Base-by-base conservation (phyloP, 2,888 invertebrate genomes). In the Pinctada fucata region DNA sequence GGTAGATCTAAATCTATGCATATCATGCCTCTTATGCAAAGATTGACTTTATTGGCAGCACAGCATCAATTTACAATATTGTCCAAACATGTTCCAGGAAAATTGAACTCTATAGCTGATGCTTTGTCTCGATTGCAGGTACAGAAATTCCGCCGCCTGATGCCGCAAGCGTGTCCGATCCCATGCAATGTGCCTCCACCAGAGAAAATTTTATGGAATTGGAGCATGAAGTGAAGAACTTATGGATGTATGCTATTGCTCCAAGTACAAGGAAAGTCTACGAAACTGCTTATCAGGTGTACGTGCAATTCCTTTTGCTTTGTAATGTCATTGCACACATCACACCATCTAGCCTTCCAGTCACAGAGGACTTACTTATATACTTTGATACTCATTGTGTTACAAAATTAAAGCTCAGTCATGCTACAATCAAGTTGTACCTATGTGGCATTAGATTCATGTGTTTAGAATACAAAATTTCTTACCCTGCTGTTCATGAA, bases 41-140 rank as follows among this genome's bases (percentile, higher is more conserved):
- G 52, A 2, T 58, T 75, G 5, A 79, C 79, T 52, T 71, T 67
- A 67, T 75, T 52, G 66, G 50, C 79, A 8, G 58, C 66, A 45
- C 49, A 52, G 58, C 45, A 67, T 10, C 70, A 72, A 13, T 79
- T 77, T 48, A 50, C 50, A 45, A 50, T 77, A 4, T 10, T 6
- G 66, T 51, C 79, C 16, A 45, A 79, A 72, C 72, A 71, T 75
- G 63, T 75, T 49, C 72, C 75, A 50, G 75, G 79, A 31, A 52
- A 72, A 10, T 10, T 13, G 2, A 79, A 79, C 45, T 2, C 49
- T n/a, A 75, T 79, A 8, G 70, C 79, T 50, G 79, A 75, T 58
- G 66, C 75, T 52, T 52, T 75, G 8, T 75, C 79, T 79, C 79
- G 79, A 65, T 75, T 79, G 47, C 72, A 79, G 75, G 75, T 79